Evolutionary conservation across 2,113 vertebrate genomes (phyloP), one percentile per base, ranked within the genome.

Genomic region (Syngnathus typhle): DNA sequence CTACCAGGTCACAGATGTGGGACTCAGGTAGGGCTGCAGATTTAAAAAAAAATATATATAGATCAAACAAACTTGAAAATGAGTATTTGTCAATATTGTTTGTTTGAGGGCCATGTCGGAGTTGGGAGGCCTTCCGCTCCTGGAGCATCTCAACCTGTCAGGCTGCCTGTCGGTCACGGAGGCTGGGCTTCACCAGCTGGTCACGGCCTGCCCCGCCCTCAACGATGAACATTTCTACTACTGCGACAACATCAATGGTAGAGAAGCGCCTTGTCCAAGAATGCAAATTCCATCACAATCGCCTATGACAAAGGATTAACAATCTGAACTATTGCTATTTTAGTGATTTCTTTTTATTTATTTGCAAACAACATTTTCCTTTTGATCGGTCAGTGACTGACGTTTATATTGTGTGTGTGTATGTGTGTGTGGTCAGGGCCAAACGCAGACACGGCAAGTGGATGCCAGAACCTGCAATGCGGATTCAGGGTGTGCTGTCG

Each of bases 391-490:
- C 43, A 44, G 9, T 44, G 11, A 44, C 43, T 44, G 8, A 18
- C 18, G 16, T 18, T 18, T 6, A 18, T 18, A 6, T 47, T 21
- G 16, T 6, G 39, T 59, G 46, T 73, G 61, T 21, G 49, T 54
- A 81, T 92, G 77, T 84, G 2, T 52, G n/a, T n/a, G 6, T 7
- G 27, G 13, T 85, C 93, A 99, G 96, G 96, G 95, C 96, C 95
- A 77, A 94, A 96, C 60, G 94, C 95, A 41, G 96, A 98, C 78
- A 95, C 93, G 6, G 96, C 96, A 89, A 99, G 96, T 73, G 96
- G 96, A 91, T 99, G 96, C 90, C 96, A 98, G 95, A 99, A 99
- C 64, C 94, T 99, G 89, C 96, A 99, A 94, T 99, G 96, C 89
- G 96, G 96, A 87, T 98, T 98, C 93, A 93, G 96, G 85, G 95